Evolutionary conservation across 2,888 invertebrate genomes (phyloP).

Genomic region (Pandemis corylana): DNA sequence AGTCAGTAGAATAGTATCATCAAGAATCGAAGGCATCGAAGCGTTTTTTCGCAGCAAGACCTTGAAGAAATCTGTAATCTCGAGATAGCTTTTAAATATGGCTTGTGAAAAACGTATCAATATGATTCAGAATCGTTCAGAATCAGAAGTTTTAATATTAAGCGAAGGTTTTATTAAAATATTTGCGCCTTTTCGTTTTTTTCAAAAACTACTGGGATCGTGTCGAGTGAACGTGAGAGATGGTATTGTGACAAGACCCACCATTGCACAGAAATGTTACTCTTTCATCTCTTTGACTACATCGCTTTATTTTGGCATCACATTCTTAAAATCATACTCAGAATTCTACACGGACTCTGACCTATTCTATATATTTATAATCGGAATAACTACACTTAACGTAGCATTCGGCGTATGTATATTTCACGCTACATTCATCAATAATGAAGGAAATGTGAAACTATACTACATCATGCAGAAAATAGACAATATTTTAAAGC

Average conservation of each 20-base stretch:
- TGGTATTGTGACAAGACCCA: constrained; percentile 12
- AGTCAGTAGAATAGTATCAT: not conserved
- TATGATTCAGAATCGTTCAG: not conserved
- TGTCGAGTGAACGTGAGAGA: constrained; percentile 24
- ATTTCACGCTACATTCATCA: constrained; percentile 60
- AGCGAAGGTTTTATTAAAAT: constrained; percentile 18
- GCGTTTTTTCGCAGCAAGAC: not conserved
- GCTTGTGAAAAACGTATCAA: not conserved
- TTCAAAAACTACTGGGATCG: constrained; percentile 21
- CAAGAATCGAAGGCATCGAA: not conserved
- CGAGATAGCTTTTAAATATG: not conserved
- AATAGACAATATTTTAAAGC: constrained; percentile 62
- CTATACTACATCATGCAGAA: constrained; percentile 62
- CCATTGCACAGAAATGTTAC: constrained; percentile 22
- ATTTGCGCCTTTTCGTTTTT: constrained; percentile 22
- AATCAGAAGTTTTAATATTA: not conserved
- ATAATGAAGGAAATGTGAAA: constrained; percentile 55
- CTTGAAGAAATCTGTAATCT: not conserved
- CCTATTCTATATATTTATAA: constrained; percentile 31
- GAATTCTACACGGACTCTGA: constrained; percentile 14
- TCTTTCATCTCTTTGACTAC: constrained; percentile 23
- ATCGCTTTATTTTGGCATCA: not conserved
- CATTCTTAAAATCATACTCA: not conserved
- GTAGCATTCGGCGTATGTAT: constrained; percentile 50
- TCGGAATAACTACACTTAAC: constrained; percentile 38